phyloP scores from a whole-genome alignment of 2,797 vertebrate genomes.

The Erethizon dorsatum region DNA sequence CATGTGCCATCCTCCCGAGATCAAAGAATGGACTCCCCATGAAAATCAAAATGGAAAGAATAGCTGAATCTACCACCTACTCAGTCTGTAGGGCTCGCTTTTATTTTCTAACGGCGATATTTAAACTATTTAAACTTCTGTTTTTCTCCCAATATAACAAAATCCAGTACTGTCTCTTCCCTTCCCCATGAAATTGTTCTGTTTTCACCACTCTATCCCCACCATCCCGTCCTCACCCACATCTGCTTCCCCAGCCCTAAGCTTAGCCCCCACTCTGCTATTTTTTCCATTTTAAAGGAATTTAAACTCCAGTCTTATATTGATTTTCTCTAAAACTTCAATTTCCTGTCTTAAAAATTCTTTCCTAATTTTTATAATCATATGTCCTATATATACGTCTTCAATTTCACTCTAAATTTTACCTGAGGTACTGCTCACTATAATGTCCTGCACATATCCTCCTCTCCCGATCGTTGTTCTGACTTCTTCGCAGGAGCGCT shows the following conservation, averaged over 20 bases:
- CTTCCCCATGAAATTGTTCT: not conserved
- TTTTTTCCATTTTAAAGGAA: not conserved
- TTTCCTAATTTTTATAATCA: not conserved
- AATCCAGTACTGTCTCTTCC: not conserved
- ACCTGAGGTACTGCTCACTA: not conserved
- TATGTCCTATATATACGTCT: not conserved
- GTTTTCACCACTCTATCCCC: not conserved
- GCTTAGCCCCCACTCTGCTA: not conserved
- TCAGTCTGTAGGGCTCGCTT: not conserved
- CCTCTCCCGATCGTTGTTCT: not conserved
- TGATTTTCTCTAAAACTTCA: not conserved
- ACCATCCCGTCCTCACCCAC: not conserved
- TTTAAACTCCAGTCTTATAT: not conserved
- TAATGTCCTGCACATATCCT: not conserved
- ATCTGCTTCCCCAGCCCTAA: not conserved
- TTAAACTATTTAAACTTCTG: not conserved
- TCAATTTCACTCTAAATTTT: not conserved
- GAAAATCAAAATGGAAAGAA: not conserved
- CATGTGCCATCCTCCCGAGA: not conserved
- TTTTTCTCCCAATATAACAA: not conserved
- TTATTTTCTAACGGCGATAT: not conserved
- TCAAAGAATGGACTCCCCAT: not conserved
- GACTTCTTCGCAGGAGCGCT: not conserved
- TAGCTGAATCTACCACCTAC: not conserved
- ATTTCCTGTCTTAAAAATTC: not conserved